Conservation (phyloP, 2,888 invertebrate genomes). For the Cheilosia variabilis region DNA sequence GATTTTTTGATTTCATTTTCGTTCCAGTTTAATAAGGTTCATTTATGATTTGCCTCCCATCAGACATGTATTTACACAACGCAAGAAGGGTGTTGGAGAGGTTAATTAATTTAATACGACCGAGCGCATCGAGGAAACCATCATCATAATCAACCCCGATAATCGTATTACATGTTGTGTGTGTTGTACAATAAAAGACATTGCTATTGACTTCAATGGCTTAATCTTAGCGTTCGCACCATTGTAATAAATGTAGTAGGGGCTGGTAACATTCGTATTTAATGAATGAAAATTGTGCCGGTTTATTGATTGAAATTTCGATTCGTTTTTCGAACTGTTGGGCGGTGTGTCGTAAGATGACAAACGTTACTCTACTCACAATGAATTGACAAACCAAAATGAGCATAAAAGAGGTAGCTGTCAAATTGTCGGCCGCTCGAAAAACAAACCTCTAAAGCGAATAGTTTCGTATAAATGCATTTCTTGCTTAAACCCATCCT, state of each 20-base stretch:
- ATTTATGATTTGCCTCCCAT: constrained; percentile 28
- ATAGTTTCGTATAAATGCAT: no score
- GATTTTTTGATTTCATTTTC: constrained; percentile 28
- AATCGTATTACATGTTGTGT: constrained; percentile 55
- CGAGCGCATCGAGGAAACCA: constrained; percentile 51
- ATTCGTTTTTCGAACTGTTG: no score
- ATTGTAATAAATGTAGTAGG: not conserved
- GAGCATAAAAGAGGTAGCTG: no score
- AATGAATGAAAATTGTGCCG: not conserved
- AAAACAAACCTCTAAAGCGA: no score
- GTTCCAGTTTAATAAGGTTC: constrained; percentile 19
- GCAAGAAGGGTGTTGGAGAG: constrained; percentile 45
- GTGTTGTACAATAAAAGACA: constrained; percentile 50
- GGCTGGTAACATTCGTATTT: constrained; percentile 7
- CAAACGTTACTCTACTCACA: no score
- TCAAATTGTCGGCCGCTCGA: no score
- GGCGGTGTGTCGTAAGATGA: not conserved
- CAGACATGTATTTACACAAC: not conserved
- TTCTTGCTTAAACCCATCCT: no score
- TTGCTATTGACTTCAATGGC: constrained; percentile 54
- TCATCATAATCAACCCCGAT: constrained; percentile 62
- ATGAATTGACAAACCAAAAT: no score
- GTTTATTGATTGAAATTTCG: no score
- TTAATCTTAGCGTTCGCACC: constrained; percentile 27
- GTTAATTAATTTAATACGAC: constrained; percentile 66